A percentile compares a stretch with the other conserved stretches of the same genome.
Conservation (phyloP, 2,888 invertebrate genomes). For the Nezara viridula region DNA sequence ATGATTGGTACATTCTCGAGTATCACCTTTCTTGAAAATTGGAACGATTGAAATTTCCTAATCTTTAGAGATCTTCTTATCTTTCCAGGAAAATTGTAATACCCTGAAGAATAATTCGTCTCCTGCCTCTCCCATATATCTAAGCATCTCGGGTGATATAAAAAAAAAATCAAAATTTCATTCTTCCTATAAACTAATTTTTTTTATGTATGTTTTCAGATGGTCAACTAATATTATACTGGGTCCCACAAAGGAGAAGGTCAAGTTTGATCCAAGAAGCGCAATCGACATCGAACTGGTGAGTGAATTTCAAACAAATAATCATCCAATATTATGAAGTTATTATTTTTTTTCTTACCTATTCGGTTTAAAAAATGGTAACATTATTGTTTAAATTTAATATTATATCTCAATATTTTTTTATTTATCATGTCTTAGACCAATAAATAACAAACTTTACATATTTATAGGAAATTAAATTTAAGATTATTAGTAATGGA, state of each 20-base stretch:
- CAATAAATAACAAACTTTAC: neutral
- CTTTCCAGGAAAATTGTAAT: too few relatives aligned
- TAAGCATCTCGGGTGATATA: too few relatives aligned
- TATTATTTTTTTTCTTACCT: neutral
- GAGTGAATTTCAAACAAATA: neutral
- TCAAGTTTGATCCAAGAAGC: conserved; percentile 62
- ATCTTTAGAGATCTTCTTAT: too few relatives aligned
- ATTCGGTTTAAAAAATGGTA: neutral
- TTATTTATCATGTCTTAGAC: neutral
- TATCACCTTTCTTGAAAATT: too few relatives aligned
- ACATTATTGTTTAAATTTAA: neutral
- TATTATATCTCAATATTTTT: neutral
- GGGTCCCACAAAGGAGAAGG: conserved; percentile 64
- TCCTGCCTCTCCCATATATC: too few relatives aligned
- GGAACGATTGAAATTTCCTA: too few relatives aligned
- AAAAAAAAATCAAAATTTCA: too few relatives aligned
- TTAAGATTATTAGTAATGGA: conserved; percentile 14
- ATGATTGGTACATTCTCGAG: too few relatives aligned
- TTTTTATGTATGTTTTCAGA: neutral
- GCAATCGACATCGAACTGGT: conserved; percentile 64
- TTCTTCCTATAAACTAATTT: neutral
- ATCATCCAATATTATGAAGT: neutral
- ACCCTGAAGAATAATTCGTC: too few relatives aligned
- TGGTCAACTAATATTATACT: conserved; percentile 58
- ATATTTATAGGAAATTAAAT: conserved; percentile 14